phyloP scores from a whole-genome alignment of 2,888 invertebrate genomes.

The Himalopsyche japonica region DNA sequence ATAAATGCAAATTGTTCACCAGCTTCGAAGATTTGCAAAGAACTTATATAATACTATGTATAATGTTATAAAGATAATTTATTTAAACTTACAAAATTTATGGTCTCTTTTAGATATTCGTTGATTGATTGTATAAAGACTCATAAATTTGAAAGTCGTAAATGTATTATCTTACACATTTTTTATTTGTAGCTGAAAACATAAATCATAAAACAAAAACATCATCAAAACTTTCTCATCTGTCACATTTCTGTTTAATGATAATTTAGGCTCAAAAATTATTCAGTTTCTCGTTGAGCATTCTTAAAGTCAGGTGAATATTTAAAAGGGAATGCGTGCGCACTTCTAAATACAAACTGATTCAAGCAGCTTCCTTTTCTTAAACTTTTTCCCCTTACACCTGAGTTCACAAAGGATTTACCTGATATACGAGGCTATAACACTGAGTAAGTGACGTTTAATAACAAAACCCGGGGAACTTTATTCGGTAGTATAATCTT shows the following conservation, averaged over 20 bases:
- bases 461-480: neutral
- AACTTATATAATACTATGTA: neutral
- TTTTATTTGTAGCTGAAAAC: too few species aligned
- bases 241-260: too few species aligned
- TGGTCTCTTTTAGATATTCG: too few species aligned
- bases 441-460: slow-evolving; percentile 10
- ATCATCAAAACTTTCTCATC: too few species aligned
- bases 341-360: neutral
- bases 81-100: too few species aligned
- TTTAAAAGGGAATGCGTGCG: neutral
- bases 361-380: neutral
- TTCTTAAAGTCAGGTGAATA: neutral
- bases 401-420: slow-evolving; percentile 17
- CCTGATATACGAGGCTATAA: slow-evolving; percentile 12
- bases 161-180: too few species aligned
- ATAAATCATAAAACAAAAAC: neutral
- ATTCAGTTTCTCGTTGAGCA: neutral
- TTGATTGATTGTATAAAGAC: too few species aligned
- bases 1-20: neutral
- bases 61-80: neutral
- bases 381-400: slow-evolving; percentile 4
- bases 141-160: too few species aligned
- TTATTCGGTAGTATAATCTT: neutral
- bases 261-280: neutral
- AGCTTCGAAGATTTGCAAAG: neutral